A percentile compares a stretch with the other conserved stretches of the same genome.
Evolutionary conservation across 2,888 invertebrate genomes (phyloP).

Genomic region (Agrochola litura): DNA sequence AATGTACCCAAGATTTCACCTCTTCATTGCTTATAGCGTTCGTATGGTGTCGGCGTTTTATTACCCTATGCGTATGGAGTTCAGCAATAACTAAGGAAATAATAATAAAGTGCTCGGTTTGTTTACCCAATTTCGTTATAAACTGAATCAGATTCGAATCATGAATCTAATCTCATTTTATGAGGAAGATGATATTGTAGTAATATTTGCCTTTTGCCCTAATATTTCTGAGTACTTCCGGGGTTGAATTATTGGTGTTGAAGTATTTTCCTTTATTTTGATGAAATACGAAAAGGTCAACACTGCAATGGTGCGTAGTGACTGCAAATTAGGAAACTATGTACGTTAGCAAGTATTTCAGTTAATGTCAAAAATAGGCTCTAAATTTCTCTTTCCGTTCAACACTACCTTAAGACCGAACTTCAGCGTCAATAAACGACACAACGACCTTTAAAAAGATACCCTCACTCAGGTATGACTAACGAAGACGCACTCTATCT

Average conservation of each 20-base stretch:
- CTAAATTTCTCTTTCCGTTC: neutral
- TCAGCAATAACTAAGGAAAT: constrained; percentile 55
- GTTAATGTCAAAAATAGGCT: neutral
- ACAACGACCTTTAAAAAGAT: too few relatives aligned
- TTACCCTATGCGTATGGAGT: constrained; percentile 51
- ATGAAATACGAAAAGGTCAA: neutral
- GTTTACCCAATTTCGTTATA: constrained; percentile 50
- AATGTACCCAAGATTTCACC: constrained; percentile 61
- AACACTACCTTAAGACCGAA: neutral
- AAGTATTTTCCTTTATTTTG: neutral
- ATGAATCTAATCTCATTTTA: constrained; percentile 45
- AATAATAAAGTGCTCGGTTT: constrained; percentile 55
- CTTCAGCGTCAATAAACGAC: too few relatives aligned
- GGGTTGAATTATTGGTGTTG: neutral
- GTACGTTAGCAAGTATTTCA: neutral
- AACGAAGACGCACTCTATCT: too few relatives aligned
- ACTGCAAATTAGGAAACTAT: too few relatives aligned
- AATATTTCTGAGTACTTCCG: constrained; percentile 9
- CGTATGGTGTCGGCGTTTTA: constrained; percentile 62
- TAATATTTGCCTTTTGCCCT: constrained; percentile 4
- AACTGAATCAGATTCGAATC: constrained; percentile 46
- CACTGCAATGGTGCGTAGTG: neutral
- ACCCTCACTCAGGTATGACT: too few relatives aligned
- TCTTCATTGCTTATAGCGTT: constrained; percentile 60
- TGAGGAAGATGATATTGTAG: constrained; percentile 29